phyloP scores from a whole-genome alignment of 92 coral and sea anemone genomes.

The Actinernus sp. region DNA sequence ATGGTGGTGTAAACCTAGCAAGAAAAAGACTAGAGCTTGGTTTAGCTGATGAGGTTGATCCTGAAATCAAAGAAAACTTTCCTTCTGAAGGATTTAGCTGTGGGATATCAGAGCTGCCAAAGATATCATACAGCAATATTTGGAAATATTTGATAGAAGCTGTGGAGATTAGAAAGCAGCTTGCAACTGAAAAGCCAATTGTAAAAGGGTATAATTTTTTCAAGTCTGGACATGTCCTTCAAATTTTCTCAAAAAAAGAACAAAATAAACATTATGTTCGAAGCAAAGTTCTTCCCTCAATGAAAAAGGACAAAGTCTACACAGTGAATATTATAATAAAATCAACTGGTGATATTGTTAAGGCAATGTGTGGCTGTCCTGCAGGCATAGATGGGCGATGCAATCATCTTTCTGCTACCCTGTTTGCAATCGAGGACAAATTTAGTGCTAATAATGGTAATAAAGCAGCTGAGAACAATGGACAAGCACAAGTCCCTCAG shows the following conservation, averaged over 20 bases:
- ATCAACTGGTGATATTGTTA: constrained; percentile 40
- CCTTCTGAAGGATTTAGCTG: constrained; percentile 29
- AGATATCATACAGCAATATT: constrained; percentile 27
- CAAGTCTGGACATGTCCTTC: constrained; percentile 59
- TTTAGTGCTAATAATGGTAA: no score
- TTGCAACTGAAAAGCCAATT: constrained; percentile 52
- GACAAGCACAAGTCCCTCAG: neutral
- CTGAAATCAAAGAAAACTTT: constrained; percentile 43
- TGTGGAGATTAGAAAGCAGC: constrained; percentile 54
- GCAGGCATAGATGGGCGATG: constrained; percentile 69
- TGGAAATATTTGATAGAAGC: constrained; percentile 52
- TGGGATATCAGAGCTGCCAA: constrained; percentile 30
- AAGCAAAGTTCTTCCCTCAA: constrained; percentile 31
- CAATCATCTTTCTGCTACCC: constrained; percentile 60
- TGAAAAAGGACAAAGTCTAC: constrained; percentile 20
- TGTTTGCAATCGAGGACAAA: constrained; percentile 29
- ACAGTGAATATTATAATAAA: constrained; percentile 20
- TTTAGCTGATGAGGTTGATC: constrained; percentile 36
- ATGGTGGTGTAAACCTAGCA: constrained; percentile 45
- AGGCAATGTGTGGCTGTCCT: constrained; percentile 58
- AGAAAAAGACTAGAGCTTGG: constrained; percentile 40
- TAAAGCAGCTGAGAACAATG: no score
- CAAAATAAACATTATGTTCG: constrained; percentile 9
- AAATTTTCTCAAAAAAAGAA: constrained; percentile 27
- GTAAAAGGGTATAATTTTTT: constrained; percentile 64